These are phyloP conservation scores for Cecropterus lyciades DNA, from an alignment of 1,140 invertebrate genomes.

Conservation along the genomic window DNA sequence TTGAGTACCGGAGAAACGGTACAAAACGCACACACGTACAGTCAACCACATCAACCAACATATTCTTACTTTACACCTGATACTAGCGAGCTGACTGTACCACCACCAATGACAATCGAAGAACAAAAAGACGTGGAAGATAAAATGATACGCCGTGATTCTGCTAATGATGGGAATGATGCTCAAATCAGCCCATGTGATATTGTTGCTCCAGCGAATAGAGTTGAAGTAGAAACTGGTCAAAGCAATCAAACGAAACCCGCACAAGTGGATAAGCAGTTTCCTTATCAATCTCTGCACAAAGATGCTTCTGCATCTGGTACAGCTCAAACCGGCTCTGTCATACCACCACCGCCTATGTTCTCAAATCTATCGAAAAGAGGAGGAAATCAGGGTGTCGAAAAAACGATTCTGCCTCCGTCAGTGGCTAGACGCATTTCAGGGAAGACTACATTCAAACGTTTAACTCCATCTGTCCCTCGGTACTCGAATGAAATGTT, in stretches of 20 bases:
- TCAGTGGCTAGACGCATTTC: constrained; percentile 71
- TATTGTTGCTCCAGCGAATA: too few species aligned
- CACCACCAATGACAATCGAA: background rate
- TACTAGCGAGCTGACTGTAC: background rate
- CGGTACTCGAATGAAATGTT: constrained; percentile 57
- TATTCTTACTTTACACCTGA: constrained; percentile 35
- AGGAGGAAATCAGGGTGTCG: constrained; percentile 50
- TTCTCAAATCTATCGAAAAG: constrained; percentile 60
- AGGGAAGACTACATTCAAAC: constrained; percentile 60
- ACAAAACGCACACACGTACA: constrained; percentile 34
- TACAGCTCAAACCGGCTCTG: constrained; percentile 31
- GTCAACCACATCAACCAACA: constrained; percentile 22
- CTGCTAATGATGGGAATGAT: background rate
- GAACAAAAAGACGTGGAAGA: background rate
- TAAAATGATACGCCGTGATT: background rate
- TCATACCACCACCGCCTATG: constrained; percentile 77
- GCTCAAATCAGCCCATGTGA: too few species aligned
- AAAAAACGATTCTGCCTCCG: constrained; percentile 65
- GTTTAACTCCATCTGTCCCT: constrained; percentile 37
- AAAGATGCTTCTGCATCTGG: constrained; percentile 18
- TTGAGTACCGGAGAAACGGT: constrained; percentile 61
- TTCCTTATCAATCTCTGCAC: background rate
- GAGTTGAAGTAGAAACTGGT: background rate
- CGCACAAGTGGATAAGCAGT: constrained; percentile 14
- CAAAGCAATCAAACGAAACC: background rate